Evolutionary conservation across 2,888 invertebrate species (phyloP).

Genomic region (Drosophila subsilvestris): DNA sequence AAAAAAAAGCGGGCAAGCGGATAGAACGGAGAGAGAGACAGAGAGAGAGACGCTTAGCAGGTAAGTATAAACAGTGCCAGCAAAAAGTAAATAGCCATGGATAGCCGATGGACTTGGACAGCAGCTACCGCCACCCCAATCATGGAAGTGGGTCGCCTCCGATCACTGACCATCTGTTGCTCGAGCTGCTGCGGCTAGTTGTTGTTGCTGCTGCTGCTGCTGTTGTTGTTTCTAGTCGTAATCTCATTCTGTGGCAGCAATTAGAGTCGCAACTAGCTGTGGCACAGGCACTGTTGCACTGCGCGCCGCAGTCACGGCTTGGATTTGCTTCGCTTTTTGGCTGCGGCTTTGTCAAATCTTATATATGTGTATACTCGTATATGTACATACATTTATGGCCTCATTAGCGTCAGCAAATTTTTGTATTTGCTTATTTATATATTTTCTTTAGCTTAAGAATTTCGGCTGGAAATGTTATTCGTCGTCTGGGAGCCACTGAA

Average conservation of each 20-base stretch:
- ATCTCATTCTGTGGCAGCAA: slow-evolving; percentile 74
- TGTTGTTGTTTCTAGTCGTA: slow-evolving; percentile 44
- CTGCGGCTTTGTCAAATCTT: slow-evolving; percentile 51
- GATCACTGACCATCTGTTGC: slow-evolving; percentile 69
- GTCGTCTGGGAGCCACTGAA: slow-evolving; percentile 49
- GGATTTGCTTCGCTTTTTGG: slow-evolving; percentile 36
- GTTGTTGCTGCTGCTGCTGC: slow-evolving; percentile 17
- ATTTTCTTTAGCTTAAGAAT: slow-evolving; percentile 16
- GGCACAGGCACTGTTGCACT: slow-evolving; percentile 10
- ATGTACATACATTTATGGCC: slow-evolving; percentile 62
- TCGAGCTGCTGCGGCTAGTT: slow-evolving; percentile 9
- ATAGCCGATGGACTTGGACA: slow-evolving; percentile 41
- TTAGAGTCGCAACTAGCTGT: slow-evolving; percentile 59
- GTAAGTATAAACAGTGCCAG: slow-evolving; percentile 64
- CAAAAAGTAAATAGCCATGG: slow-evolving; percentile 67
- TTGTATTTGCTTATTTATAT: slow-evolving; percentile 15
- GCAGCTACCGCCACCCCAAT: slow-evolving; percentile 50
- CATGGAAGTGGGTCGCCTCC: slow-evolving; percentile 70
- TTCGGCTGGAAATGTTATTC: slow-evolving; percentile 9
- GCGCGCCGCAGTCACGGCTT: slow-evolving; percentile 43
- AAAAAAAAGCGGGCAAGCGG: no score
- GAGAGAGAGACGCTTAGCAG: slow-evolving; percentile 42
- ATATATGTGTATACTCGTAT: slow-evolving; percentile 29
- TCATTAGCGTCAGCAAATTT: slow-evolving; percentile 68
- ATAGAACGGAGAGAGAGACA: background rate